Evolutionary conservation across 2,113 vertebrate species (phyloP).

Genomic region (Oriolus oriolus): DNA sequence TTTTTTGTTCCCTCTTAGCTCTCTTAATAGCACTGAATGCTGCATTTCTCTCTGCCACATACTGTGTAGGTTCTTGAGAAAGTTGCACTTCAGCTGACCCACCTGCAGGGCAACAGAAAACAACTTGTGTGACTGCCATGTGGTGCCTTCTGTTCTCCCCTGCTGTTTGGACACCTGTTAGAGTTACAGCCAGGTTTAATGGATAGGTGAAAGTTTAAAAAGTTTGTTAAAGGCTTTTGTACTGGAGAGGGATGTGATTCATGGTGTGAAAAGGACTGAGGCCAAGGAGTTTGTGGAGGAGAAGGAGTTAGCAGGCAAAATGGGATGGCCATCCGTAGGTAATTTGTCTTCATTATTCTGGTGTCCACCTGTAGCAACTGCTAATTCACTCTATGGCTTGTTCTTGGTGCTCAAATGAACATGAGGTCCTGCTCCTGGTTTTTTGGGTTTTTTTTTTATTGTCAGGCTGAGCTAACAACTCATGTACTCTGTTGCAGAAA

Average conservation of each 20-base stretch:
- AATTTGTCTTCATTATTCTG: not conserved
- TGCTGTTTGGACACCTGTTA: not conserved
- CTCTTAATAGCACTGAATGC: not conserved
- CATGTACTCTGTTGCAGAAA: not conserved
- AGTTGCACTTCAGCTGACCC: not conserved
- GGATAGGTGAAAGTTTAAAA: not conserved
- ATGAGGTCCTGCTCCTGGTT: not conserved
- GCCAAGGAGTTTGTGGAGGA: not conserved
- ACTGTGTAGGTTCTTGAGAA: not conserved
- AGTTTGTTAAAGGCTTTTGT: not conserved
- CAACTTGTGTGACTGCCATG: not conserved
- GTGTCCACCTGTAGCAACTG: not conserved
- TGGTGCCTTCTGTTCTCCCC: not conserved
- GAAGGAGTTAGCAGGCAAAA: not conserved
- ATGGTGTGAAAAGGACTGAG: not conserved
- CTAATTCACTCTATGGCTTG: not conserved
- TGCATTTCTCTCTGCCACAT: not conserved
- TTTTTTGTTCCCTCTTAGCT: not conserved
- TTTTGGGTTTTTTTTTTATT: not conserved
- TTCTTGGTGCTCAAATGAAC: not conserved
- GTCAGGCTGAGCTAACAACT: not conserved
- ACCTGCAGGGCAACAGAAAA: not conserved
- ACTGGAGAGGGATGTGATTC: not conserved
- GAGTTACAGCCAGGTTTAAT: not conserved
- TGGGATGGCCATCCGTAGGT: rapidly evolving